Conservation (phyloP, 2,888 invertebrate genomes). For the Drosophila atripex region DNA sequence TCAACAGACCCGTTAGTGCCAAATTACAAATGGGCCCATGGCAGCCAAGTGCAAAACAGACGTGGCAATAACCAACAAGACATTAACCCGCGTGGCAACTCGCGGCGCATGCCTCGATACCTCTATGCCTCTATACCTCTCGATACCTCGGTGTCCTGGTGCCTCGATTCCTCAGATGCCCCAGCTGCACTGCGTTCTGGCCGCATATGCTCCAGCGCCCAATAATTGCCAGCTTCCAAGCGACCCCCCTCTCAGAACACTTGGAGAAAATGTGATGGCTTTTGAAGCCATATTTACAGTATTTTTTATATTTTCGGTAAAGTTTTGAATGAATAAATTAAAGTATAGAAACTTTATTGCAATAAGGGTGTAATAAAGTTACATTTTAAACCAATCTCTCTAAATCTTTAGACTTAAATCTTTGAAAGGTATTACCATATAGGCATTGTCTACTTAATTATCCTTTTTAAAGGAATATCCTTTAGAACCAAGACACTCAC, state of each 20-base stretch:
- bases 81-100: constrained; percentile 69
- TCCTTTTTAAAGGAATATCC: too few species aligned
- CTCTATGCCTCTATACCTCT: constrained; percentile 7
- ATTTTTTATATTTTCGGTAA: too few species aligned
- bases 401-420: too few species aligned
- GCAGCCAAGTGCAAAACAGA: constrained; percentile 56
- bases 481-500: too few species aligned
- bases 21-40: constrained; percentile 72
- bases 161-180: constrained; percentile 18
- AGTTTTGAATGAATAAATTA: too few species aligned
- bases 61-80: constrained; percentile 79
- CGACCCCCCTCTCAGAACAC: constrained; percentile 25
- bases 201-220: constrained; percentile 48
- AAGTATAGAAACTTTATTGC: too few species aligned
- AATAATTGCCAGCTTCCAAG: constrained; percentile 46
- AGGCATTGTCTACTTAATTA: too few species aligned
- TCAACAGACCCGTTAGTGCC: constrained; percentile 75
- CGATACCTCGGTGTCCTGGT: constrained; percentile 5
- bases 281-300: too few species aligned
- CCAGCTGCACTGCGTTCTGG: constrained; percentile 46
- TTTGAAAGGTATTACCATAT: too few species aligned
- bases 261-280: constrained; percentile 29
- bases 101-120: constrained; percentile 54
- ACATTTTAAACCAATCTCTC: too few species aligned
- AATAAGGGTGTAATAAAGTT: too few species aligned